phyloP scores from a whole-genome alignment of 1,140 invertebrate genomes.

The Listronotus oregonensis region DNA sequence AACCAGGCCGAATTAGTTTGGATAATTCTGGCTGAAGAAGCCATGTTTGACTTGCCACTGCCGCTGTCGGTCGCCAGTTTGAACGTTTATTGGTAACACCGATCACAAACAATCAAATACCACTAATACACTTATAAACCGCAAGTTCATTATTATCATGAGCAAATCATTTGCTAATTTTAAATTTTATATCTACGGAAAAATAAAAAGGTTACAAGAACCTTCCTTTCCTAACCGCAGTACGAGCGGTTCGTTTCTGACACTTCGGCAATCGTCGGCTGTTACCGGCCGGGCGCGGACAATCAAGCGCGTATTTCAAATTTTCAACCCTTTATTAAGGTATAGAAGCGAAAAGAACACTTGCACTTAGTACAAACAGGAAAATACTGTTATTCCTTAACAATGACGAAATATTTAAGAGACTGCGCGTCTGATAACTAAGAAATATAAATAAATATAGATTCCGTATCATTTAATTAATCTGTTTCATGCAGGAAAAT shows the following conservation, averaged over 20 bases:
- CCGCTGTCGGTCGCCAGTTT: slow-evolving; percentile 56
- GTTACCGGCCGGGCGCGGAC: slow-evolving; percentile 46
- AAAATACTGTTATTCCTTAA: no score
- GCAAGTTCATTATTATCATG: slow-evolving; percentile 57
- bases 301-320: slow-evolving; percentile 24
- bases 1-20: slow-evolving; percentile 95
- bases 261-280: slow-evolving; percentile 41
- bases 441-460: neutral
- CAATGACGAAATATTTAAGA: neutral
- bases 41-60: slow-evolving; percentile 70
- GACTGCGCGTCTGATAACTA: neutral
- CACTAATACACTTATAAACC: slow-evolving; percentile 46
- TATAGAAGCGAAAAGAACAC: no score
- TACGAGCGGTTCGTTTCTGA: slow-evolving; percentile 51
- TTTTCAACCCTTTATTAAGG: slow-evolving; percentile 1
- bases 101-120: slow-evolving; percentile 48
- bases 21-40: slow-evolving; percentile 83
- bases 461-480: slow-evolving; percentile 13
- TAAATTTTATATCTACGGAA: slow-evolving; percentile 44
- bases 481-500: slow-evolving; percentile 12
- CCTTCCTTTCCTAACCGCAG: slow-evolving; percentile 50
- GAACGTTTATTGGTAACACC: slow-evolving; percentile 51
- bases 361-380: no score
- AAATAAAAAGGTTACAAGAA: slow-evolving; percentile 53
- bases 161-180: slow-evolving; percentile 52